Evolutionary conservation across 2,797 vertebrate genomes (phyloP).

Genomic region (Paguma larvata): DNA sequence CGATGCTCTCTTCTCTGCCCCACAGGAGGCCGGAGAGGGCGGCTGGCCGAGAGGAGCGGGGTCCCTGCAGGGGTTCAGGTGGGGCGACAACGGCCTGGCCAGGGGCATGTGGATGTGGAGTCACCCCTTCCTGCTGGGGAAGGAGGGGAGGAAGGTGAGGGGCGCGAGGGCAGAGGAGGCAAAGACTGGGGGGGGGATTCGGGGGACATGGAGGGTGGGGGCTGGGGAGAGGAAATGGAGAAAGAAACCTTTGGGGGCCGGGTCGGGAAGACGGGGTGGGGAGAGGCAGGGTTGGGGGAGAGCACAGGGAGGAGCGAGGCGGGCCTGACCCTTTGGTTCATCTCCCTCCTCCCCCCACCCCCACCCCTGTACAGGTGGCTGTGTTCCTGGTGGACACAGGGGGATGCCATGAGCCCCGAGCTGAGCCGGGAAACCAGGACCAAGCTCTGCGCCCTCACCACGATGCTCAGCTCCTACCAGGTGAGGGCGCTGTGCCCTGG

Average conservation of each 20-base stretch:
- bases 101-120: conserved; percentile 84
- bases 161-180: neutral
- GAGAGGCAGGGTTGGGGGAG: neutral
- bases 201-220: neutral
- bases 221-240: neutral
- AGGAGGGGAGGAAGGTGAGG: conserved; percentile 75
- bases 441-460: conserved; percentile 77
- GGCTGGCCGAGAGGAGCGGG: conserved; percentile 30
- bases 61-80: conserved; percentile 60
- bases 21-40: conserved; percentile 64
- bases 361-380: conserved; percentile 65
- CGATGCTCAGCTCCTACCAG: conserved; percentile 83
- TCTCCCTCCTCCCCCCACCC: neutral
- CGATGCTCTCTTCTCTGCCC: neutral
- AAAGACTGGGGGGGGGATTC: neutral
- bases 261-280: neutral
- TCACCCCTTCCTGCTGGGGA: conserved; percentile 80
- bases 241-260: neutral
- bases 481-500: neutral
- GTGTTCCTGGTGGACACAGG: conserved; percentile 81
- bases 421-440: conserved; percentile 76
- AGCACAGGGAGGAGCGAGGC: neutral
- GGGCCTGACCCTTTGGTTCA: neutral
- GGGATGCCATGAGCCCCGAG: conserved; percentile 73
- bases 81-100: conserved; percentile 64